Conservation (phyloP, 1,140 invertebrate species). For the Polypedilum pembai region DNA sequence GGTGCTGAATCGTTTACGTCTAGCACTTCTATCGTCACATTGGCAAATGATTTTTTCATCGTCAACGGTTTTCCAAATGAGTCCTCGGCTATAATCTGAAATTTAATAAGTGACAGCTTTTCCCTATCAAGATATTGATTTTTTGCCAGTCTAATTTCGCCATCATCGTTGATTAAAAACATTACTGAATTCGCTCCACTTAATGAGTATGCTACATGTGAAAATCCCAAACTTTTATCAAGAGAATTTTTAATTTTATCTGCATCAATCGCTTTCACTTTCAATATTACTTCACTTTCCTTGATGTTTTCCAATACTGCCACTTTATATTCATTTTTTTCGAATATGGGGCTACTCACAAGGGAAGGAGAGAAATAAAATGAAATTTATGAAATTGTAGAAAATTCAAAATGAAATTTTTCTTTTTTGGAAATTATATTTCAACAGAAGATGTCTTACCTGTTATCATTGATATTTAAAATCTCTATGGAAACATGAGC, state of each 20-base stretch:
- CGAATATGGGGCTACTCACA: constrained; percentile 53
- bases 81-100: constrained; percentile 66
- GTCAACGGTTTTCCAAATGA: constrained; percentile 59
- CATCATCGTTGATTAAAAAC: constrained; percentile 59
- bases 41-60: constrained; percentile 51
- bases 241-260: constrained; percentile 56
- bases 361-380: background rate
- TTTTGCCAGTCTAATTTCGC: constrained; percentile 57
- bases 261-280: constrained; percentile 60
- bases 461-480: constrained; percentile 72
- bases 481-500: constrained; percentile 63
- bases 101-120: constrained; percentile 56
- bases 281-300: constrained; percentile 58
- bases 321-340: constrained; percentile 58
- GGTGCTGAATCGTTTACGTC: constrained; percentile 81
- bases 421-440: too few species aligned
- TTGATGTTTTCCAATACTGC: constrained; percentile 61
- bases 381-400: background rate
- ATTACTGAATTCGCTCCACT: constrained; percentile 62
- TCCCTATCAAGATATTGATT: constrained; percentile 68
- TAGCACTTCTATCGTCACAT: constrained; percentile 61
- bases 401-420: too few species aligned
- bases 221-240: constrained; percentile 56
- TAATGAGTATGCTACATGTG: constrained; percentile 59
- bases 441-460: background rate